Conservation (phyloP, 2,888 invertebrate genomes). For the Agrilus biguttatus region DNA sequence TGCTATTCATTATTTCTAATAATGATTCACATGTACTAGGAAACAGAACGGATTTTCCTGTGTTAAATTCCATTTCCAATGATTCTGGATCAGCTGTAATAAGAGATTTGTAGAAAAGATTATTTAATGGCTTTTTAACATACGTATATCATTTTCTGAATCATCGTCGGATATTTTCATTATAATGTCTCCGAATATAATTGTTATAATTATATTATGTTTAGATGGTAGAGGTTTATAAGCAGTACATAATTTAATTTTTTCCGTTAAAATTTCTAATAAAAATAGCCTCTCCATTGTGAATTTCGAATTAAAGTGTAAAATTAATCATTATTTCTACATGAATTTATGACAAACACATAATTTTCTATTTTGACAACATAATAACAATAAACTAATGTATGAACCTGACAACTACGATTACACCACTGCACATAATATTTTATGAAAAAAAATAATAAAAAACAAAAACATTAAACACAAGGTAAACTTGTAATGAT, state of each 20-base stretch:
- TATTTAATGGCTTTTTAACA: constrained; percentile 5
- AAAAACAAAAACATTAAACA: too few species aligned
- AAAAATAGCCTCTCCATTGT: constrained; percentile 39
- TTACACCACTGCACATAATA: too few species aligned
- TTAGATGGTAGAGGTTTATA: constrained; percentile 25
- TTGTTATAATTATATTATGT: constrained; percentile 34
- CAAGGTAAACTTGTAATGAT: too few species aligned
- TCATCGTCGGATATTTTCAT: constrained; percentile 37
- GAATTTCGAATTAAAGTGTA: constrained; percentile 3
- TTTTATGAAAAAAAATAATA: too few species aligned
- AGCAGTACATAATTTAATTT: constrained; percentile 31
- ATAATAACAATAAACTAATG: too few species aligned
- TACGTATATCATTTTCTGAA: constrained; percentile 21
- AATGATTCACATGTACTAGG: constrained; percentile 35
- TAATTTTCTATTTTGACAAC: too few species aligned
- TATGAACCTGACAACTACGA: too few species aligned
- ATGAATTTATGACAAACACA: constrained; percentile 4
- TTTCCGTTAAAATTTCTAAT: constrained; percentile 41
- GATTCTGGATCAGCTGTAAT: constrained; percentile 9
- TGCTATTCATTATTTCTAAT: constrained; percentile 30
- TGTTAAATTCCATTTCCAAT: constrained; percentile 29
- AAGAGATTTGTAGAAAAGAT: background rate
- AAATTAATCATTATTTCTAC: constrained; percentile 1
- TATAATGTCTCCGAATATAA: constrained; percentile 35
- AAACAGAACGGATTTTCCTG: constrained; percentile 40